Base-by-base conservation (phyloP, 2,797 vertebrate species). In the Hydrocynus forskahlii region DNA sequence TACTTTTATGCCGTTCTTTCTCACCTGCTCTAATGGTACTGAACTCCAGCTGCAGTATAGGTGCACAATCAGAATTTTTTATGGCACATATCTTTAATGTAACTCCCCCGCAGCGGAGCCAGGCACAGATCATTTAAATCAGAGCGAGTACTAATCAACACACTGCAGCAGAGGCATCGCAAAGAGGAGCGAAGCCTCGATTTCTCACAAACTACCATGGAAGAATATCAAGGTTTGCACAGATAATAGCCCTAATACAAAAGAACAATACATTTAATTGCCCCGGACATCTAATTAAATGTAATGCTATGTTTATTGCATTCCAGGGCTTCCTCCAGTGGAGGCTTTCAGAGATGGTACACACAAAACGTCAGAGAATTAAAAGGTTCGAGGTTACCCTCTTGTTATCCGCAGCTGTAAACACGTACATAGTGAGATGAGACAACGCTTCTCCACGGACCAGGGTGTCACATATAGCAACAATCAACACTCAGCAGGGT, bases 51-150 rank as follows among this genome's bases (percentile, higher is more conserved):
- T 14, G 9, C 73, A 54, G 68, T 63, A 66, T 60, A 72, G 66
- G 82, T 57, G 54, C 19, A 57, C 69, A 77, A 7, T 76, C 75
- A 50, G 83, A 75, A 81, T 82, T 57, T 74, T 85, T 82, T 74
- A 77, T 70, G 64, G 54, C 67, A 35, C n/a, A 57, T 52, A 14
- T 70, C 50, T 81, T 75, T 70, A 55, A 80, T 60, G 72, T 16
- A 73, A 68, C 35, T 76, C 71, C 62, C 71, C 74, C 77, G 71
- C 57, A 69, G 75, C 29, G 40, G 40, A 50, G 78, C 81, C 75
- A 55, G 78, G 71, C 63, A 57, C 66, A 21, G 80, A 72, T 73
- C 73, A 70, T 76, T 82, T 76, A 74, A 79, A 80, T 82, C 80
- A 85, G 67, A 62, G 78, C 71, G 67, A 14, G 66, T 59, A 19